Evolutionary conservation across 2,113 vertebrate species (phyloP).

Genomic region (Stictonetta naevosa): DNA sequence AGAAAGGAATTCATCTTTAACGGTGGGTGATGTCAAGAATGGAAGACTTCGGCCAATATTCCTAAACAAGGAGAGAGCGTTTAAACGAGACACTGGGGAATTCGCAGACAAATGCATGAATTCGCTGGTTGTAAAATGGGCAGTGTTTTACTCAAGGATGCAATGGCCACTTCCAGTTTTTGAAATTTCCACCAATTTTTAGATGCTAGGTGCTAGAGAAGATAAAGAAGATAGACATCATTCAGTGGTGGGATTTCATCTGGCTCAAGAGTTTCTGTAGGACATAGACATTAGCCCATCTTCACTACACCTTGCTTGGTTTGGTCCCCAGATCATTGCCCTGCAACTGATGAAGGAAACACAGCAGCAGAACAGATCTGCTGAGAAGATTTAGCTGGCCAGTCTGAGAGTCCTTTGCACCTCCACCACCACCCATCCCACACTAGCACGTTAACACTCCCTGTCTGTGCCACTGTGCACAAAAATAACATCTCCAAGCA

Average conservation of each 20-base stretch:
- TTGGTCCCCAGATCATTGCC: background rate
- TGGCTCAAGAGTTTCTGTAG: background rate
- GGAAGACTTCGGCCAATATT: background rate
- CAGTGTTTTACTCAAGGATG: background rate
- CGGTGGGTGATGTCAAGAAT: background rate
- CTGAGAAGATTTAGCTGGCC: background rate
- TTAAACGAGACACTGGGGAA: background rate
- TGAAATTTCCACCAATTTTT: background rate
- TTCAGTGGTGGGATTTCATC: background rate
- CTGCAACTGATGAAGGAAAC: background rate
- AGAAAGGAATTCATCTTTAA: background rate
- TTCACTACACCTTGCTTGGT: background rate
- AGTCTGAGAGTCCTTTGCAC: background rate
- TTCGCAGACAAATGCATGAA: constrained; percentile 3
- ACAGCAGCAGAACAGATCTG: background rate
- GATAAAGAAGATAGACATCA: background rate
- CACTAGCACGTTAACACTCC: accelerated
- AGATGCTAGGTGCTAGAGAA: background rate
- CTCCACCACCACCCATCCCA: background rate
- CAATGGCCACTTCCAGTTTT: background rate
- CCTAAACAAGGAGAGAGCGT: background rate
- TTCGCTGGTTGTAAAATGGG: background rate
- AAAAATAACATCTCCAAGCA: background rate
- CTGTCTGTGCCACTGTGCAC: background rate
- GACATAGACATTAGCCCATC: background rate